Percentiles rank a stretch among this genome's conserved stretches.
Conservation (phyloP, 2,888 invertebrate species). For the Leucania comma region DNA sequence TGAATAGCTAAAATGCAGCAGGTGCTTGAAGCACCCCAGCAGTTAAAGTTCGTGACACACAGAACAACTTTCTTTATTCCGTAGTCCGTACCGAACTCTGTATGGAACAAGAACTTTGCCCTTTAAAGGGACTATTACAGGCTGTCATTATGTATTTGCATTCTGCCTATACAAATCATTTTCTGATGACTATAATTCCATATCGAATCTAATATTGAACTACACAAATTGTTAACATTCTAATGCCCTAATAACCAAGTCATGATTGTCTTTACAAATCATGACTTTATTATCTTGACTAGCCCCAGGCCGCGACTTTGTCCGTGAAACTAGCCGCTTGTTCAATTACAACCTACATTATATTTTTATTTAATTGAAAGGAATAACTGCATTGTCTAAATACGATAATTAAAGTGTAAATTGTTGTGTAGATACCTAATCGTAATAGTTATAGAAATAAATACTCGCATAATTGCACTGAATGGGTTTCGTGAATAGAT, state of each 20-base stretch:
- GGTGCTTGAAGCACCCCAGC: too few species aligned
- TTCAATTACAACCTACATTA: slow-evolving; percentile 10
- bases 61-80: too few species aligned
- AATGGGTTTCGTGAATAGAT: not conserved
- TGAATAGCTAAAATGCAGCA: too few species aligned
- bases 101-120: not conserved
- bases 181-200: slow-evolving; percentile 27
- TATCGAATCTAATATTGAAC: slow-evolving; percentile 23
- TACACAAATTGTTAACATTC: slow-evolving; percentile 37
- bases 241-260: slow-evolving; percentile 51
- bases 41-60: too few species aligned
- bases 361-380: slow-evolving; percentile 30
- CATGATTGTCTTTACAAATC: slow-evolving; percentile 34
- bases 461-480: not conserved
- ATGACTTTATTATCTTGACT: slow-evolving; percentile 11
- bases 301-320: slow-evolving; percentile 34
- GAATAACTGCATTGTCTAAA: slow-evolving; percentile 14
- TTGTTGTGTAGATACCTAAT: slow-evolving; percentile 1
- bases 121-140: not conserved
- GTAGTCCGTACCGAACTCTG: not conserved
- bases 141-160: not conserved
- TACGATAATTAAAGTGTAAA: slow-evolving; percentile 32
- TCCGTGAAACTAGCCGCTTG: slow-evolving; percentile 50
- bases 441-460: too few species aligned
- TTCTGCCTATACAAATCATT: slow-evolving; percentile 21